phyloP scores from a whole-genome alignment of 1,140 invertebrate genomes.

The Limonius californicus region DNA sequence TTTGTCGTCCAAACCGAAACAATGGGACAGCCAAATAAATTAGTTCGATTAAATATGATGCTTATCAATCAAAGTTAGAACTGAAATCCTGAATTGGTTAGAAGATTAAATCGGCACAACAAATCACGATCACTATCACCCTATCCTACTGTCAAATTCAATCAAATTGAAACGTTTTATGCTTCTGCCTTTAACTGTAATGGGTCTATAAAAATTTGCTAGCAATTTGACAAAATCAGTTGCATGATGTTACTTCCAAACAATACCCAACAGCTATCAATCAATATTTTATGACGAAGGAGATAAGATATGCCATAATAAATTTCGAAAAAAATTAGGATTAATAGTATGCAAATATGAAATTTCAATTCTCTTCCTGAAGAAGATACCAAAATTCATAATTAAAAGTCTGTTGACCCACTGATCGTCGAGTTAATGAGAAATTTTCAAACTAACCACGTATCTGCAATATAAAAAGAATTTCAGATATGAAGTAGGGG shows the following conservation, averaged over 20 bases:
- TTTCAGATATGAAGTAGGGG: constrained; percentile 14
- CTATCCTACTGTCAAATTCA: not conserved
- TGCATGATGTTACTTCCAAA: not conserved
- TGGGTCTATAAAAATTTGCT: not conserved
- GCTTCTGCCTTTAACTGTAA: not conserved
- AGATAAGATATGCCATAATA: not conserved
- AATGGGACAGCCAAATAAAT: not conserved
- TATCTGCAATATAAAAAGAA: constrained; percentile 12
- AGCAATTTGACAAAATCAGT: not conserved
- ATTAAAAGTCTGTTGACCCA: constrained; percentile 9
- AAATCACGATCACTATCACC: not conserved
- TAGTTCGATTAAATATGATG: not conserved
- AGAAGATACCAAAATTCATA: not conserved
- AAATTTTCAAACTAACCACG: constrained; percentile 12
- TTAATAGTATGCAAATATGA: no score
- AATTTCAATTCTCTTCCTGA: not conserved
- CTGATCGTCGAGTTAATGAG: constrained; percentile 2
- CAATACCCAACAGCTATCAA: not conserved
- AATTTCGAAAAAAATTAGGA: no score
- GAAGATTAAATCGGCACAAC: not conserved
- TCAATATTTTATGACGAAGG: not conserved
- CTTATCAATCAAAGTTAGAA: not conserved
- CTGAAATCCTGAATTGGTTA: not conserved
- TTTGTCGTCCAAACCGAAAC: not conserved
- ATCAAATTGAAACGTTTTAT: not conserved